Base-by-base conservation (phyloP, 1,140 invertebrate species). In the Tenebrio molitor region DNA sequence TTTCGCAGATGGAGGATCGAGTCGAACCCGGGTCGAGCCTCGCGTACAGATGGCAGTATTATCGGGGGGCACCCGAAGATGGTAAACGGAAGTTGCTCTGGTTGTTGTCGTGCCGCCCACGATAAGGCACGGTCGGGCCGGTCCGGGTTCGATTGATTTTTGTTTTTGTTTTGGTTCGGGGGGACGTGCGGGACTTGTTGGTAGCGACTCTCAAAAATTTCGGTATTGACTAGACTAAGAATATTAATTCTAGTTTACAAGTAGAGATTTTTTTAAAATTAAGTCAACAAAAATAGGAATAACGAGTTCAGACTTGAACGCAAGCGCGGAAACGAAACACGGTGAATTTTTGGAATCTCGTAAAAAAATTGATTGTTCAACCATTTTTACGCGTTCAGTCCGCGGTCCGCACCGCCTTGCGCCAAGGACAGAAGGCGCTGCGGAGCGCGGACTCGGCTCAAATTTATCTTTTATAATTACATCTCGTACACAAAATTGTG, bases 51-150 rank as follows among this genome's bases (percentile, higher is more conserved):
- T 63, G 29, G 36, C 39, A 42, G 17, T 42, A 63, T 44, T 53
- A 42, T 50, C 36, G 25, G 64, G 33, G 17, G 34, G 41, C 16
- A 23, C 36, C 39, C 44, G 33, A 17, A 53, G 76, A 71, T 76
- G 74, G 62, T 78, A 72, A 69, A 69, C 73, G 76, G 76, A 78
- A 78, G 76, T 78, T 78, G 76, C 76, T 78, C 76, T n/a, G n/a
- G n/a, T n/a, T n/a, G 39, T 69, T 58, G 42, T 67, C 71, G 58
- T 33, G 44, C 63, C 46, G 10, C 44, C 50, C 65, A 23, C 39
- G 36, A 33, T 58, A 64, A 15, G 41, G 16, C 33, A 29, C n/a
- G 5, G 12, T 71, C 33, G 44, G 21, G 19, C 34, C 16, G 33
- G 29, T n/a, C n/a, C n/a, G n/a, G n/a, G n/a, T n/a, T n/a, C n/a